phyloP scores from a whole-genome alignment of 2,113 vertebrate genomes.

The Neopipo cinnamomea region DNA sequence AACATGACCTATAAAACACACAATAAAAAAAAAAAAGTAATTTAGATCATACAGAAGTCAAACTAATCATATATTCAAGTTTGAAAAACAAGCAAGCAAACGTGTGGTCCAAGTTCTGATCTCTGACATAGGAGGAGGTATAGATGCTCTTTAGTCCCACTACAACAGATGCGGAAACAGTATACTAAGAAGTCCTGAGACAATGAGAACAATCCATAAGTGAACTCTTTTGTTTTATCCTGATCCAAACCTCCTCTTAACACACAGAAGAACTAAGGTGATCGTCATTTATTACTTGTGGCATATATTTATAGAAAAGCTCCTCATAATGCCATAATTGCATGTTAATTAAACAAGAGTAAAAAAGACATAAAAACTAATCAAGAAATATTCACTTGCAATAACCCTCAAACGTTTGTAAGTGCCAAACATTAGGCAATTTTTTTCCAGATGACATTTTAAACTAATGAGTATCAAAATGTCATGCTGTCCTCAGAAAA shows the following conservation, averaged over 20 bases:
- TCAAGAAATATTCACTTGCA: not conserved
- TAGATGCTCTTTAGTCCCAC: not conserved
- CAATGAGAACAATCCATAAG: not conserved
- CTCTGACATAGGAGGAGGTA: not conserved
- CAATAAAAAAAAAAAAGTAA: not conserved
- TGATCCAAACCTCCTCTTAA: not conserved
- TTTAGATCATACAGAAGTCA: not conserved
- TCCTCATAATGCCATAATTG: not conserved
- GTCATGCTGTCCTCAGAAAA: not conserved
- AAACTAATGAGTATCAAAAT: constrained; percentile 46
- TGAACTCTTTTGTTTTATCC: not conserved
- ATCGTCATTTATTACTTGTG: not conserved
- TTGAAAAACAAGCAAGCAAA: not conserved
- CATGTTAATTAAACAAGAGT: not conserved
- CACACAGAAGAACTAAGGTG: not conserved
- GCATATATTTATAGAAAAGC: not conserved
- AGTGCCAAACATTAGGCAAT: not conserved
- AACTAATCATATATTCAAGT: not conserved
- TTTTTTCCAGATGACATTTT: constrained; percentile 48
- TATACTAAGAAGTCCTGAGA: not conserved
- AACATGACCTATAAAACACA: not conserved
- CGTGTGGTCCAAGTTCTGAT: not conserved
- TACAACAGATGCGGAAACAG: not conserved
- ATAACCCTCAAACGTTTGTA: not conserved
- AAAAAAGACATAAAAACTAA: not conserved